These are phyloP conservation scores for Caenorhabditis japonica DNA, from an alignment of 2,888 invertebrate genomes.

Conservation along the genomic window DNA sequence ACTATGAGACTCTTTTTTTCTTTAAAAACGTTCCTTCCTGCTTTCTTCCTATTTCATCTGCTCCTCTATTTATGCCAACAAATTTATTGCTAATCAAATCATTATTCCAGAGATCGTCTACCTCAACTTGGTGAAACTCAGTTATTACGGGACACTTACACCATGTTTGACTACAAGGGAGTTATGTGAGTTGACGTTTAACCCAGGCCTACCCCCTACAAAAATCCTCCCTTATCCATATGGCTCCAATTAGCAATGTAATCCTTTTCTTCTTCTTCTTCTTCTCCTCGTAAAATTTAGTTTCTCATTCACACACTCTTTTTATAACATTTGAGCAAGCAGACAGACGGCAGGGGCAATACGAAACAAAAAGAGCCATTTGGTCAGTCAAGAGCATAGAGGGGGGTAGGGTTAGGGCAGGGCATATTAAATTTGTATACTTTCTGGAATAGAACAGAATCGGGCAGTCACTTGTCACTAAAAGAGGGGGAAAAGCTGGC, in stretches of 20 bases:
- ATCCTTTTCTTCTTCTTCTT: too few species aligned
- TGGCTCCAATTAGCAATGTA: slow-evolving; percentile 49
- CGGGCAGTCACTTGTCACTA: slow-evolving; percentile 2
- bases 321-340: slow-evolving; percentile 14
- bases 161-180: slow-evolving; percentile 48
- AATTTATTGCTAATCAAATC: too few species aligned
- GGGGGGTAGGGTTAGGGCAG: slow-evolving; percentile 1
- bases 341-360: slow-evolving; percentile 6
- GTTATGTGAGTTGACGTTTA: slow-evolving; percentile 47
- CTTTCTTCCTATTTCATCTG: neutral
- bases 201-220: too few species aligned
- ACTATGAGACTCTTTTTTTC: slow-evolving; percentile 1
- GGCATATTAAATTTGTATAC: slow-evolving; percentile 44
- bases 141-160: slow-evolving; percentile 35
- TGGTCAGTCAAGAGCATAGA: neutral
- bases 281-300: slow-evolving; percentile 28
- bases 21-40: slow-evolving; percentile 12
- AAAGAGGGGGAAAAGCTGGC: too few species aligned
- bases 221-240: slow-evolving; percentile 8
- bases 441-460: slow-evolving; percentile 10
- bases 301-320: slow-evolving; percentile 17
- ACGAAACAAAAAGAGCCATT: neutral
- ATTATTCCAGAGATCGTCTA: slow-evolving; percentile 30
- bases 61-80: too few species aligned
- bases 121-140: slow-evolving; percentile 53